Conservation (phyloP, 1,140 invertebrate genomes). For the Meloidogyne exigua region DNA sequence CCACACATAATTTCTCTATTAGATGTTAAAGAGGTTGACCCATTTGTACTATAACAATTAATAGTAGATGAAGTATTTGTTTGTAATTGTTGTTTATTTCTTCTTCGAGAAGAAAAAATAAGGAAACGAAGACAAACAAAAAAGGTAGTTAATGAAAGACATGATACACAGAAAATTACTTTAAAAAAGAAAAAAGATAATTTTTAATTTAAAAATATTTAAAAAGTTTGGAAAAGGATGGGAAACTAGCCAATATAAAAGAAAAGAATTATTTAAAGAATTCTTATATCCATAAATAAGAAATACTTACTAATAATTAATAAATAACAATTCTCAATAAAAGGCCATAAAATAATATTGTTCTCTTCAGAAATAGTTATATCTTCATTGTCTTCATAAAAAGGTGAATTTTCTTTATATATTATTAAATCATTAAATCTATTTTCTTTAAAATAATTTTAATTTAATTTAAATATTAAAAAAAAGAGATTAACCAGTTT, state of each 20-base stretch:
- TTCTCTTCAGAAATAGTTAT: neutral
- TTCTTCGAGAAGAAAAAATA: neutral
- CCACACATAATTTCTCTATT: neutral
- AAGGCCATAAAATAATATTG: neutral
- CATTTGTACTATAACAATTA: neutral
- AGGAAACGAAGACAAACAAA: slow-evolving; percentile 8
- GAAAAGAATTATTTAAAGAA: too few relatives aligned
- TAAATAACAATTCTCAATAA: neutral
- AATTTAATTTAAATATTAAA: neutral
- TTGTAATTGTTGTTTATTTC: neutral
- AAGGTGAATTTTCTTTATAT: neutral
- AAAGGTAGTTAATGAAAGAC: neutral
- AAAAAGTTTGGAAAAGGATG: too few relatives aligned
- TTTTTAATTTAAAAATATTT: neutral
- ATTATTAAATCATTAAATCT: neutral
- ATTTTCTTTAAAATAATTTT: neutral
- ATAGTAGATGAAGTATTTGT: neutral
- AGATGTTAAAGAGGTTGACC: neutral
- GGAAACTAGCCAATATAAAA: too few relatives aligned
- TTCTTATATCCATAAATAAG: too few relatives aligned
- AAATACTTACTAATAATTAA: neutral
- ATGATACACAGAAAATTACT: neutral
- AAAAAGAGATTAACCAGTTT: slow-evolving; percentile 34
- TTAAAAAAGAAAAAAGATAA: too few relatives aligned
- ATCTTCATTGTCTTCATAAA: slow-evolving; percentile 5